Evolutionary conservation across 2,888 invertebrate genomes (phyloP), one percentile per base, ranked within the genome.

Genomic region (Corythucha ciliata): DNA sequence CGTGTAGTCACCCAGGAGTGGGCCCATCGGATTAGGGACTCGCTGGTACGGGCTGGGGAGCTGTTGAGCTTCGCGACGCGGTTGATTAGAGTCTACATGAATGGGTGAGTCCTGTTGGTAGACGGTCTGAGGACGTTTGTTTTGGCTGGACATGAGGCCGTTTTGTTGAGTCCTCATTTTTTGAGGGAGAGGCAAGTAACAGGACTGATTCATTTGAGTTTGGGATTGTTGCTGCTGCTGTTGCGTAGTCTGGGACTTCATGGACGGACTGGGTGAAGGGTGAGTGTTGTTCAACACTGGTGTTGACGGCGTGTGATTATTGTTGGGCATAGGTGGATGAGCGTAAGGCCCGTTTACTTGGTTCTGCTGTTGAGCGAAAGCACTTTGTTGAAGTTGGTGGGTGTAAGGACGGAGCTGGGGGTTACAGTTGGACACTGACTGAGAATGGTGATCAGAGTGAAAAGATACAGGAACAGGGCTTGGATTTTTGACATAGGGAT

Each of bases 1-100:
- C 16, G 51, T 49, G 24, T 54, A 47, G 25, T 46, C 39, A 1
- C 33, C 39, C 12, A 46, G 73, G 74, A 20, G 69, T 62, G 18
- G 70, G 63, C 42, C 52, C 48, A 49, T 41, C 2, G 49, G 53
- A 48, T 59, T 59, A 12, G 61, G 61, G 6, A 61, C 57, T 21
- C 59, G 48, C 42, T 61, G 61, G 42, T 59, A 60, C 24, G 57
- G 52, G 26, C 57, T 55, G n/a, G n/a, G n/a, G n/a, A n/a, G n/a
- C n/a, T n/a, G n/a, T n/a, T 52, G 49, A 34, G 52, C 49, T 7
- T 33, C 29, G 18, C 54, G 52, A 26, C 41, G 21, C 22, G 52
- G 51, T 39, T 54, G 55, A 49, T 56, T 63, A 60, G 32, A 58
- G 39, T 60, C 59, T n/a, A n/a, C n/a, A 21, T 53, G 51, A 12